Percentiles rank a stretch among this genome's conserved stretches.
Evolutionary conservation across 2,888 invertebrate genomes (phyloP).

Genomic region (Eilema sororculum): DNA sequence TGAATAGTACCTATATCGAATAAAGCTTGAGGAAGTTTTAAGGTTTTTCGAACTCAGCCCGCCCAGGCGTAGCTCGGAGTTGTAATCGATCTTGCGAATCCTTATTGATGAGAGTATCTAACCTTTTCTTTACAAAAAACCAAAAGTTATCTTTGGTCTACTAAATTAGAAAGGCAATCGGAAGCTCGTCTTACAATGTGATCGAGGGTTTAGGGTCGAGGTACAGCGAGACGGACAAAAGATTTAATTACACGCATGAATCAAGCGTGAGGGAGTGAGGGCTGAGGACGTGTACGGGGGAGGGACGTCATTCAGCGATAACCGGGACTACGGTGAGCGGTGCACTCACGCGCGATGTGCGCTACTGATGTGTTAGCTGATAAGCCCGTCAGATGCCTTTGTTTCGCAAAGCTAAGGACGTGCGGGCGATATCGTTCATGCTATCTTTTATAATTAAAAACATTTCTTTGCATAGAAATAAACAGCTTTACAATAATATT

Average conservation of each 20-base stretch:
- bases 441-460: slow-evolving; percentile 69
- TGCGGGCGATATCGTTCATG: slow-evolving; percentile 74
- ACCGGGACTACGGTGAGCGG: slow-evolving; percentile 57
- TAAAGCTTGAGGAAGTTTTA: slow-evolving; percentile 26
- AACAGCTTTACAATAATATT: neutral
- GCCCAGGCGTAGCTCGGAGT: slow-evolving; percentile 41
- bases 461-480: slow-evolving; percentile 30
- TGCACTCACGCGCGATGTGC: slow-evolving; percentile 73
- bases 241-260: slow-evolving; percentile 87
- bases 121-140: slow-evolving; percentile 61
- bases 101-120: slow-evolving; percentile 65
- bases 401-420: slow-evolving; percentile 67
- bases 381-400: slow-evolving; percentile 67
- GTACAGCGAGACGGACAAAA: slow-evolving; percentile 77
- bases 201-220: slow-evolving; percentile 69
- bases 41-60: neutral
- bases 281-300: slow-evolving; percentile 52
- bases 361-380: slow-evolving; percentile 66
- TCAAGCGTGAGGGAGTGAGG: slow-evolving; percentile 73
- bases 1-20: neutral
- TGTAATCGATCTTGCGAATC: slow-evolving; percentile 71
- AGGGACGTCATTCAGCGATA: slow-evolving; percentile 66
- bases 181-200: slow-evolving; percentile 70
- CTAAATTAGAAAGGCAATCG: slow-evolving; percentile 74
- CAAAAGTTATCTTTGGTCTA: slow-evolving; percentile 61